Evolutionary conservation across 53 echinoderm and acorn worm genomes (phyloP).

Genomic region (Actinopyga echinites): DNA sequence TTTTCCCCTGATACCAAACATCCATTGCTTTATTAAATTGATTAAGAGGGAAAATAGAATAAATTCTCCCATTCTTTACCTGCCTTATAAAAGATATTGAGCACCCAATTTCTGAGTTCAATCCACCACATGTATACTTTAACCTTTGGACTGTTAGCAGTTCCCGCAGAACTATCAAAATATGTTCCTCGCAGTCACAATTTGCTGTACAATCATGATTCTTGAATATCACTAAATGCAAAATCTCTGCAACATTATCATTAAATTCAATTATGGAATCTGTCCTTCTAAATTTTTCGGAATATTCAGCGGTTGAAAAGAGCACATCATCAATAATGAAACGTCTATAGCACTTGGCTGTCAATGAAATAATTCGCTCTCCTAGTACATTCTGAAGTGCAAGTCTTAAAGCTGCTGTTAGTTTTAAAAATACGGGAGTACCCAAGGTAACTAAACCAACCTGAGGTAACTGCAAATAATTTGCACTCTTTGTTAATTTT

Average conservation of each 20-base stretch:
- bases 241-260: constrained; percentile 16
- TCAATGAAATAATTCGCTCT: neutral
- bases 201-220: constrained; percentile 30
- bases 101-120: constrained; percentile 31
- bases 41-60: neutral
- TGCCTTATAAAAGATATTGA: constrained; percentile 29
- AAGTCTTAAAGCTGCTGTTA: constrained; percentile 14
- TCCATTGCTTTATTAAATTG: neutral
- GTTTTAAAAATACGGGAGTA: neutral
- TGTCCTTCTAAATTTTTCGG: constrained; percentile 37
- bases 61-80: constrained; percentile 23
- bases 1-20: neutral
- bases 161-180: neutral
- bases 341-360: constrained; percentile 18
- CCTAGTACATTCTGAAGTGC: constrained; percentile 27
- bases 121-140: neutral
- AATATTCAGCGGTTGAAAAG: constrained; percentile 27
- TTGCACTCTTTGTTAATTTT: constrained; percentile 17
- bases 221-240: constrained; percentile 33
- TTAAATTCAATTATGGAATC: constrained; percentile 29
- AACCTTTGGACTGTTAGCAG: neutral
- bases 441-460: neutral
- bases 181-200: constrained; percentile 31
- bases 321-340: constrained; percentile 9
- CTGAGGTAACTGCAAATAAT: neutral